Evolutionary conservation across 2,888 invertebrate species (phyloP), one percentile per base, ranked within the genome.

Genomic region (Rhingia campestris): DNA sequence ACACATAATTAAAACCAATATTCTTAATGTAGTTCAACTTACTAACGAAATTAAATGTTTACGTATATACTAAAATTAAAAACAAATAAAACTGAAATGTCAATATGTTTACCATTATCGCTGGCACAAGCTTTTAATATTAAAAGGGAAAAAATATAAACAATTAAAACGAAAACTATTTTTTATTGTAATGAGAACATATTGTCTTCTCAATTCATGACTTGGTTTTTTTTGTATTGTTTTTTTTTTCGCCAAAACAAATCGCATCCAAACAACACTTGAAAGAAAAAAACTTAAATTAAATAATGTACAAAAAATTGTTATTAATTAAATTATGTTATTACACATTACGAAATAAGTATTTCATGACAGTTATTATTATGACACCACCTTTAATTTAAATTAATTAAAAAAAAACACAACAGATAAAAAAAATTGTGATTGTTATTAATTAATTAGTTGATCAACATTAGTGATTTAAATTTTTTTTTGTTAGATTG

Each of bases 321-420:
- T 54, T 54, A 58, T 70, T 70, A 53, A 41, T 58, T 61, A 47
- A 32, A 72, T 30, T 47, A 35, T 59, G 61, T 61, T n/a, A n/a
- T n/a, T n/a, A n/a, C n/a, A n/a, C n/a, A 56, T 6, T 47, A 64
- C 10, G 6, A 59, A 59, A 75, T 56, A 66, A 54, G 59, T 79
- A 76, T 76, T 76, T 85, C 85, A 85, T 85, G 85, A 85, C 85
- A 85, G 81, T 76, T 54, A 74, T 81, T 76, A 85, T 80, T 66
- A 69, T 70, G 74, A 66, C 70, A 84, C 84, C 84, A 84, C 84
- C 84, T 80, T 75, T 70, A 84, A 69, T 59, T 80, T 75, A 79
- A 79, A 58, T 77, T 41, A 43, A 45, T 9, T 39, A 22, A 75
- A 56, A 45, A 32, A 1, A 41, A 22, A 47, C 35, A 32, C 61